Evolutionary conservation across 2,888 invertebrate species (phyloP), one percentile per base, ranked within the genome.

Genomic region (Microplitis manilae): DNA sequence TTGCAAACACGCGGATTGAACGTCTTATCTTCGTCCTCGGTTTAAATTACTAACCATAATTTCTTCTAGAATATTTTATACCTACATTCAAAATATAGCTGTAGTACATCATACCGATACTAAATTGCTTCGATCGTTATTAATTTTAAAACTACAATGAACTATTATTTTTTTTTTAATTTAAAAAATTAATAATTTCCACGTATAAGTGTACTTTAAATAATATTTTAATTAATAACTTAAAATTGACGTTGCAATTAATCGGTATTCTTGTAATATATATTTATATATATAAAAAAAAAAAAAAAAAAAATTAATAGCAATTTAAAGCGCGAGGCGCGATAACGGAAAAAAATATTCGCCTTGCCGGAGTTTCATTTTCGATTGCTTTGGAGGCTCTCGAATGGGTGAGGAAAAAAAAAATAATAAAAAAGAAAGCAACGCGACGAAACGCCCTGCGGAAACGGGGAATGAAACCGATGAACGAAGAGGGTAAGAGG

Each of bases 401-500:
- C 69, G 77, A 73, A 73, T 61, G 38, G 69, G 65, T 38, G 68
- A 50, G 40, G 7, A 20, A 40, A 74, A 68, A 68, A 17, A 61
- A 50, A 59, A 76, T 65, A 65, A 50, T 39, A 77, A 77, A 73
- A 68, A 76, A 73, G 73, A 68, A 65, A 60, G 65, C 77, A 77
- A 77, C 74, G 61, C 74, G 77, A 74, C 77, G 77, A 77, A 77
- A 77, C 68, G 65, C 77, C 77, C 73, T 68, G 77, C 77, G 77
- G 73, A 76, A 68, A 75, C 74, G 70, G 39, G 78, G 79, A 71
- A 77, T 77, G 77, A 81, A 80, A 78, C 77, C 77, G 79, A 79
- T 79, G 79, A 78, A 75, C 75, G 75, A 76, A 77, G 71, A 73
- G 50, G 69, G 73, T 15, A 68, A 61, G 39, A 40, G 17, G 39